phyloP scores from a whole-genome alignment of 1,140 invertebrate species.

The Drosophila subobscura region DNA sequence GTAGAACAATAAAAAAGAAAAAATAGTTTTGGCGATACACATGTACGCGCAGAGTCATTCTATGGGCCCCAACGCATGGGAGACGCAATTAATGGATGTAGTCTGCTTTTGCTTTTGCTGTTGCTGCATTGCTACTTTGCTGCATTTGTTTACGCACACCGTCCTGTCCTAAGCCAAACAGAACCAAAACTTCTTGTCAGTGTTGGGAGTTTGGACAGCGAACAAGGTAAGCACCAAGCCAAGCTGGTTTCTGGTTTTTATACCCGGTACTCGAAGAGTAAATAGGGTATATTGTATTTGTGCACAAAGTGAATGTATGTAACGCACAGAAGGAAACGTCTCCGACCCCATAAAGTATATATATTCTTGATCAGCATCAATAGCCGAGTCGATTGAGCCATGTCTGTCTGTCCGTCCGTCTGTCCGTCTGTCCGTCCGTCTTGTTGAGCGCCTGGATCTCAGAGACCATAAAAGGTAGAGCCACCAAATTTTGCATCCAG shows the following conservation, averaged over 20 bases:
- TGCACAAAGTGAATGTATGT: no score
- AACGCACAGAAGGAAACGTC: no score
- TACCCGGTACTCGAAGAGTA: no score
- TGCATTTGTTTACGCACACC: background rate
- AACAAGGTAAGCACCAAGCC: conserved; percentile 45
- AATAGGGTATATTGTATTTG: no score
- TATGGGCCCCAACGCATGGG: conserved; percentile 18
- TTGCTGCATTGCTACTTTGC: background rate
- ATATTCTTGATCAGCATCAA: no score
- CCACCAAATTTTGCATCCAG: no score
- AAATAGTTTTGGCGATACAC: conserved; percentile 17
- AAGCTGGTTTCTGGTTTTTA: conserved; percentile 3
- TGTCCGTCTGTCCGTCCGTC: no score
- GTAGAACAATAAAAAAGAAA: conserved; percentile 13
- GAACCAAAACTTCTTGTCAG: conserved; percentile 54
- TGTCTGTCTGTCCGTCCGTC: no score
- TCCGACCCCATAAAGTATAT: no score
- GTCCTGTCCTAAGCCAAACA: conserved; percentile 19
- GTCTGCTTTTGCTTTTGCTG: conserved; percentile 15
- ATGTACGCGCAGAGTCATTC: background rate
- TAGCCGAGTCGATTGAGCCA: no score
- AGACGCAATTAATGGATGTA: conserved; percentile 48
- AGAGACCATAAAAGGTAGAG: no score
- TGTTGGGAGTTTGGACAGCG: conserved; percentile 45
- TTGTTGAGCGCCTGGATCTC: no score